Conservation (phyloP, 2,113 vertebrate species). For the Phodopus roborovskii region DNA sequence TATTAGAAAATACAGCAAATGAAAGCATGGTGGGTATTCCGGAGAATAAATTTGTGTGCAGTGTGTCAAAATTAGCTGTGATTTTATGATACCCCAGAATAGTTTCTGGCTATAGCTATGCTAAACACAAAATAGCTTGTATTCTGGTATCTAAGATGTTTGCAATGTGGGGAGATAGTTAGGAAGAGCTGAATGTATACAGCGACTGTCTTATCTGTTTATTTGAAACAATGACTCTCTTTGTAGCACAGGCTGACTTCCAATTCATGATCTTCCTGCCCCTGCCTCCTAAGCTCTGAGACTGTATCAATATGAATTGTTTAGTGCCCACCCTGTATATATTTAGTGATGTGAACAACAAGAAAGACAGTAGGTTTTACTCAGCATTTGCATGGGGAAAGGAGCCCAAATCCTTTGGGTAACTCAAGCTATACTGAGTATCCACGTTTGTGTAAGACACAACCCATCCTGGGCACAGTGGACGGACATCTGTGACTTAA, state of each 20-base stretch:
- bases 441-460: not conserved
- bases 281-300: not conserved
- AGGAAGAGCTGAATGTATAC: not conserved
- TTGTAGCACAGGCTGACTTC: not conserved
- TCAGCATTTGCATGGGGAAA: not conserved
- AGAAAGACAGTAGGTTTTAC: not conserved
- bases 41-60: constrained; percentile 33
- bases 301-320: not conserved
- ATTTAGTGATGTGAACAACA: not conserved
- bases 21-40: not conserved
- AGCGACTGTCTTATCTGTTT: not conserved
- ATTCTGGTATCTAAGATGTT: constrained; percentile 23
- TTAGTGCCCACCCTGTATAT: not conserved
- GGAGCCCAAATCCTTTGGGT: not conserved
- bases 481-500: not conserved
- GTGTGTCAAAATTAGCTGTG: not conserved
- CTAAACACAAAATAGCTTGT: constrained; percentile 21
- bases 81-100: not conserved
- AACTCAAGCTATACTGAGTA: not conserved
- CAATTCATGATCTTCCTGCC: not conserved
- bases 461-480: not conserved
- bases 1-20: constrained; percentile 22
- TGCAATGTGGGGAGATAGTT: not conserved
- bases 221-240: not conserved
- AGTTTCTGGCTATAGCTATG: constrained; percentile 7